phyloP scores from a whole-genome alignment of 2,113 vertebrate species.

The Triplophysa siluroides region DNA sequence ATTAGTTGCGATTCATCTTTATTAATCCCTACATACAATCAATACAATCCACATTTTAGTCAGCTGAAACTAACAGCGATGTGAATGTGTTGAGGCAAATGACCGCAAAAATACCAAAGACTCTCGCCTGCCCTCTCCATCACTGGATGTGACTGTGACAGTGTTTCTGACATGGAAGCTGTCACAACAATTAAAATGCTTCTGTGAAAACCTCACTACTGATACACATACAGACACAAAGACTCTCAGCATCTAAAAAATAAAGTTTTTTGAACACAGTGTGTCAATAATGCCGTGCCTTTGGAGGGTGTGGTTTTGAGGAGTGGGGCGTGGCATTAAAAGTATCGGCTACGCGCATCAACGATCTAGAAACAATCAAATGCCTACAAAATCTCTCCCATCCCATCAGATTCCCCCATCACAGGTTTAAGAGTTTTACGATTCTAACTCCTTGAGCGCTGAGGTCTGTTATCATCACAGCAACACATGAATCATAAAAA shows the following conservation, averaged over 20 bases:
- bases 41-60: not conserved
- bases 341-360: no score
- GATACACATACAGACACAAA: not conserved
- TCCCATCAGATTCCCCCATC: no score
- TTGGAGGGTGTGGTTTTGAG: no score
- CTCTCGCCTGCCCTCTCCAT: not conserved
- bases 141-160: not conserved
- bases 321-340: no score
- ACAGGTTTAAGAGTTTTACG: no score
- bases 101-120: not conserved
- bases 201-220: constrained; percentile 1
- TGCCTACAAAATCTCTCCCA: no score
- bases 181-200: not conserved
- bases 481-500: not conserved
- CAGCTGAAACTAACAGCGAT: not conserved
- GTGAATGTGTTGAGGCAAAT: not conserved
- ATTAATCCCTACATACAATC: no score
- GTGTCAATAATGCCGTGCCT: no score
- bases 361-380: no score
- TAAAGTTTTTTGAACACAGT: not conserved
- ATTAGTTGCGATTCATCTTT: no score
- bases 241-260: not conserved
- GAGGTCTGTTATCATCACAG: not conserved
- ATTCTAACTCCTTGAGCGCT: no score
- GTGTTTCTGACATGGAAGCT: not conserved